phyloP scores from a whole-genome alignment of 2,113 vertebrate genomes.

The Emydura subglobosa region DNA sequence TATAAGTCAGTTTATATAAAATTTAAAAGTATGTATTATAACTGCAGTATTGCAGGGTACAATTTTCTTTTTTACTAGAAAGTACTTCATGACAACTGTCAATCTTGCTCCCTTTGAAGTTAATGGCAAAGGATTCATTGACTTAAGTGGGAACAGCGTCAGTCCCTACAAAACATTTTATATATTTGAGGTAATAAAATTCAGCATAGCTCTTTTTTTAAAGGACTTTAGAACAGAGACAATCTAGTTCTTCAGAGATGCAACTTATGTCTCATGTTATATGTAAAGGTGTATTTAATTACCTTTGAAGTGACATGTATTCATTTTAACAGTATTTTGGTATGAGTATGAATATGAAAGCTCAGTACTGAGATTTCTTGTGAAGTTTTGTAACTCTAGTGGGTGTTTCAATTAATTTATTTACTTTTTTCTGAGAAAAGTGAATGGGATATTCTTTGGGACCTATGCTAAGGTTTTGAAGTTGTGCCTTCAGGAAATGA shows the following conservation, averaged over 20 bases:
- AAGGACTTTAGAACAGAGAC: neutral
- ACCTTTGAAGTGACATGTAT: neutral
- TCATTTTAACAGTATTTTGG: neutral
- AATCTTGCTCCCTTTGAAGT: neutral
- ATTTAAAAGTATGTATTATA: neutral
- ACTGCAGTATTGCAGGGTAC: neutral
- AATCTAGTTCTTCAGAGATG: neutral
- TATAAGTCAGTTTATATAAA: neutral
- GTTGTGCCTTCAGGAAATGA: constrained; percentile 38
- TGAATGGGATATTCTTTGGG: neutral
- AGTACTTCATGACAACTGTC: neutral
- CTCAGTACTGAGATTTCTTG: neutral
- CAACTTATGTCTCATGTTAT: neutral
- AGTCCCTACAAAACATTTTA: neutral
- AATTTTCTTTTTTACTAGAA: constrained; percentile 6
- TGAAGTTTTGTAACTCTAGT: neutral
- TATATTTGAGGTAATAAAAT: neutral
- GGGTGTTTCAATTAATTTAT: constrained; percentile 23
- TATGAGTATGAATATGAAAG: neutral
- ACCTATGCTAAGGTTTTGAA: neutral
- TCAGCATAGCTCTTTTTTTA: neutral
- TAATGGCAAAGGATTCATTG: neutral
- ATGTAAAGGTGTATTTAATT: neutral
- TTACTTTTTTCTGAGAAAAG: neutral
- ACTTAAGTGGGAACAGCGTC: neutral